phyloP scores from a whole-genome alignment of 2,113 vertebrate species.

The Alligator sinensis region DNA sequence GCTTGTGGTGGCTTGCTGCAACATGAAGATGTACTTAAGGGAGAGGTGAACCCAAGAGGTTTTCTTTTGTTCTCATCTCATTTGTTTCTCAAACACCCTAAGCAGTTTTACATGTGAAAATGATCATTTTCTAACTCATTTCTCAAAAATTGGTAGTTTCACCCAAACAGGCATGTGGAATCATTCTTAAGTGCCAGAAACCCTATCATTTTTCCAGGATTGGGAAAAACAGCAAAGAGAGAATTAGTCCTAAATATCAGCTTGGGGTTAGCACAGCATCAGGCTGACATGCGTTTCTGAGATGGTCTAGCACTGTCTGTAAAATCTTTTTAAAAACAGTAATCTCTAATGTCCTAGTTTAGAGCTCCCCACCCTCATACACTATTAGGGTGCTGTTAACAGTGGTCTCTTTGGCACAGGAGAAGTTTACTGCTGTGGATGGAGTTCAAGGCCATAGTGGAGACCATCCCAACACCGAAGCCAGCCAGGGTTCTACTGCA shows the following conservation, averaged over 20 bases:
- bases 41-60: background rate
- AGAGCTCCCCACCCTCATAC: too few relatives aligned
- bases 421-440: background rate
- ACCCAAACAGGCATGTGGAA: background rate
- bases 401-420: accelerated
- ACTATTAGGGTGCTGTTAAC: background rate
- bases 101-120: background rate
- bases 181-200: background rate
- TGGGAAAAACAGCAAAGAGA: background rate
- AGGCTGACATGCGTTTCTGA: background rate
- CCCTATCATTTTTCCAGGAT: background rate
- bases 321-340: background rate
- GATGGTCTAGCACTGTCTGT: background rate
- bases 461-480: accelerated
- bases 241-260: background rate
- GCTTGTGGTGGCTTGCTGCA: accelerated
- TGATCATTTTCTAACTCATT: background rate
- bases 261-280: background rate
- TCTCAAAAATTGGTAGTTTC: background rate
- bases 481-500: background rate
- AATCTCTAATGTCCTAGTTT: background rate
- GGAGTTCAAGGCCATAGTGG: background rate
- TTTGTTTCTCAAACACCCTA: background rate
- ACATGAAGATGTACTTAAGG: accelerated
- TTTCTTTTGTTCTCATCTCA: background rate